phyloP scores from a whole-genome alignment of 2,888 invertebrate species.

The Laspeyria flexula region DNA sequence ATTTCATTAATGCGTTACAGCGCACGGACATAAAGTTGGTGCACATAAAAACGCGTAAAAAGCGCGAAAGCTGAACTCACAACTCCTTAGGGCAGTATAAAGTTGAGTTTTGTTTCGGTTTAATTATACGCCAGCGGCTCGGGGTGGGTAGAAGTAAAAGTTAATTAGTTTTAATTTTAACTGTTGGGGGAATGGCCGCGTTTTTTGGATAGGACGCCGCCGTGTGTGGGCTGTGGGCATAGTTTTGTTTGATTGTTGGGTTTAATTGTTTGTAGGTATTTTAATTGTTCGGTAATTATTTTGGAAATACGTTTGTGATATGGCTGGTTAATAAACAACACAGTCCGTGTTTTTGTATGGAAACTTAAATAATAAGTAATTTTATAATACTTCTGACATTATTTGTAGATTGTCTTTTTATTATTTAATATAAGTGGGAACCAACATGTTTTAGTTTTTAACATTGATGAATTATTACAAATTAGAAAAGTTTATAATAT shows the following conservation, averaged over 20 bases:
- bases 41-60: constrained; percentile 43
- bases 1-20: constrained; percentile 41
- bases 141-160: constrained; percentile 69
- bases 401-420: too few relatives aligned
- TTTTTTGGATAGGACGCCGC: constrained; percentile 16
- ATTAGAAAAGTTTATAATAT: too few relatives aligned
- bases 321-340: too few relatives aligned
- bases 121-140: constrained; percentile 70
- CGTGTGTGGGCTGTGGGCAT: constrained; percentile 5
- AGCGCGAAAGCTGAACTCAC: constrained; percentile 15
- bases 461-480: too few relatives aligned
- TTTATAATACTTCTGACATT: too few relatives aligned
- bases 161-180: constrained; percentile 82
- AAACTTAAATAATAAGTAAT: too few relatives aligned
- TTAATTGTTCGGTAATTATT: background rate
- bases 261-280: constrained; percentile 13
- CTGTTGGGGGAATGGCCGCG: constrained; percentile 48
- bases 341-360: too few relatives aligned
- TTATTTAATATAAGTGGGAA: too few relatives aligned
- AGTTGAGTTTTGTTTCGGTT: constrained; percentile 78
- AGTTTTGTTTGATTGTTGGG: constrained; percentile 4
- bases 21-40: constrained; percentile 29
- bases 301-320: too few relatives aligned
- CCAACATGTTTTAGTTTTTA: too few relatives aligned
- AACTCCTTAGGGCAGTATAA: constrained; percentile 71